These are phyloP conservation scores for Trachurus trachurus DNA, from an alignment of 2,797 vertebrate genomes.

Conservation along the genomic window DNA sequence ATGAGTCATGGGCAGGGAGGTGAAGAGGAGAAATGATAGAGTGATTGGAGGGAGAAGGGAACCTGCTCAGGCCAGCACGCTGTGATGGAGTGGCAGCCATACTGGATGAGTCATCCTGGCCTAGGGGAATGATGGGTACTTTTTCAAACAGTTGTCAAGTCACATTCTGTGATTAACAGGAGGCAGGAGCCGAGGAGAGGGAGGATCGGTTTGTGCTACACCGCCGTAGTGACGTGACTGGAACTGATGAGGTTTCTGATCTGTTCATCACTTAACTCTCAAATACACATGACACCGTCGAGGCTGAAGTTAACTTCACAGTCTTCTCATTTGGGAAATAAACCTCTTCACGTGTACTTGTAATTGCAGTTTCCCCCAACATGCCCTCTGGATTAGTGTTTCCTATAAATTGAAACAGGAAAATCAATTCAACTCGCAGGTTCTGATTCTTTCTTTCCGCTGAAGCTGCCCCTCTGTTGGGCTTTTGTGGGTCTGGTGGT, in stretches of 20 bases:
- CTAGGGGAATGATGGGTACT: slow-evolving; percentile 58
- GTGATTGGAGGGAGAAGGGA: slow-evolving; percentile 55
- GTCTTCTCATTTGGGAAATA: neutral
- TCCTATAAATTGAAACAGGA: slow-evolving; percentile 15
- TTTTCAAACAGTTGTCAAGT: slow-evolving; percentile 74
- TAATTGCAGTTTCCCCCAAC: neutral
- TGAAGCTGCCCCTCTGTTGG: neutral
- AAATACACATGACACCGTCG: slow-evolving; percentile 14
- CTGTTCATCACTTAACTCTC: slow-evolving; percentile 4
- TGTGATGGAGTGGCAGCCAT: slow-evolving; percentile 75
- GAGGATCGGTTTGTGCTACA: slow-evolving; percentile 47
- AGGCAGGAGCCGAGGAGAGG: slow-evolving; percentile 43
- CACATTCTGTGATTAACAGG: slow-evolving; percentile 74
- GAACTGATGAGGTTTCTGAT: slow-evolving; percentile 54
- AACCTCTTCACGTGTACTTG: neutral
- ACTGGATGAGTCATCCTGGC: slow-evolving; percentile 77
- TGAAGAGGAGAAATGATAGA: slow-evolving; percentile 59
- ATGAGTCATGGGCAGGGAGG: slow-evolving; percentile 56
- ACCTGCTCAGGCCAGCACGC: slow-evolving; percentile 47
- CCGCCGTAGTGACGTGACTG: slow-evolving; percentile 41
- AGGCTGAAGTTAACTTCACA: neutral
- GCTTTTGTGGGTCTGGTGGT: neutral
- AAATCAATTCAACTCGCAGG: slow-evolving; percentile 25
- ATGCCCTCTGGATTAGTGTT: slow-evolving; percentile 8
- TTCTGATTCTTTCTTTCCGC: neutral